These are phyloP conservation scores for Serilophus lunatus DNA, from an alignment of 2,113 vertebrate species.

Conservation along the genomic window DNA sequence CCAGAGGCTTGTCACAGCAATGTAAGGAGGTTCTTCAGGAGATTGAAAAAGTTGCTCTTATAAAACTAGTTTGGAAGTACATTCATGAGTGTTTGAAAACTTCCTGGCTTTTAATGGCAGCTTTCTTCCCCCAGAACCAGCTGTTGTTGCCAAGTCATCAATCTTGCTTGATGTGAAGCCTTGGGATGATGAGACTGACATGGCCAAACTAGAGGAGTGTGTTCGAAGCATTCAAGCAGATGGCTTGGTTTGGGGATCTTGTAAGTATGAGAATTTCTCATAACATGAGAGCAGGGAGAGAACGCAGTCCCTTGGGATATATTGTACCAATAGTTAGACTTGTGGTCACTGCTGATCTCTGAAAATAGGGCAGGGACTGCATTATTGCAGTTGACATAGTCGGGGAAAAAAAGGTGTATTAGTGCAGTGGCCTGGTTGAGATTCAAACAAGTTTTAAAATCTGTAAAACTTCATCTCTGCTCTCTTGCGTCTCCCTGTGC, in stretches of 20 bases:
- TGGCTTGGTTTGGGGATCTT: conserved; percentile 94
- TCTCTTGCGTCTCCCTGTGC: not conserved
- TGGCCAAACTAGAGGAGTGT: conserved; percentile 91
- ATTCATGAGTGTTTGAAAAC: not conserved
- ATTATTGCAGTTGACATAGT: fast-evolving
- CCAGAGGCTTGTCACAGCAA: not conserved
- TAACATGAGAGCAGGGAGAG: not conserved
- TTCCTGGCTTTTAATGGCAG: not conserved
- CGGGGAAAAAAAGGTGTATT: not conserved
- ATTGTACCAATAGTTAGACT: fast-evolving
- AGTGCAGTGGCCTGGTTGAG: not conserved
- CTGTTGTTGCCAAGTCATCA: conserved; percentile 92
- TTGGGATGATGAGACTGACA: conserved; percentile 97
- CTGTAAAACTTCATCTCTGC: fast-evolving
- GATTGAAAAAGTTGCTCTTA: not conserved
- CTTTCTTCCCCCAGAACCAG: conserved; percentile 77
- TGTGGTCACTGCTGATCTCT: not conserved
- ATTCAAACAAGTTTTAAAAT: not conserved
- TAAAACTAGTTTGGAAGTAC: not conserved
- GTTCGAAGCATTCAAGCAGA: conserved; percentile 91
- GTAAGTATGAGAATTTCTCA: conserved; percentile 73
- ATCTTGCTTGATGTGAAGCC: conserved; percentile 94
- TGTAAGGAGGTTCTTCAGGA: not conserved
- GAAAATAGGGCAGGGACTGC: fast-evolving
- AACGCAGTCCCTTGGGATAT: fast-evolving